A percentile compares a stretch with the other conserved stretches of the same genome.
These are phyloP conservation scores for Acanthopagrus latus DNA, from an alignment of 2,797 vertebrate genomes.

Conservation along the genomic window DNA sequence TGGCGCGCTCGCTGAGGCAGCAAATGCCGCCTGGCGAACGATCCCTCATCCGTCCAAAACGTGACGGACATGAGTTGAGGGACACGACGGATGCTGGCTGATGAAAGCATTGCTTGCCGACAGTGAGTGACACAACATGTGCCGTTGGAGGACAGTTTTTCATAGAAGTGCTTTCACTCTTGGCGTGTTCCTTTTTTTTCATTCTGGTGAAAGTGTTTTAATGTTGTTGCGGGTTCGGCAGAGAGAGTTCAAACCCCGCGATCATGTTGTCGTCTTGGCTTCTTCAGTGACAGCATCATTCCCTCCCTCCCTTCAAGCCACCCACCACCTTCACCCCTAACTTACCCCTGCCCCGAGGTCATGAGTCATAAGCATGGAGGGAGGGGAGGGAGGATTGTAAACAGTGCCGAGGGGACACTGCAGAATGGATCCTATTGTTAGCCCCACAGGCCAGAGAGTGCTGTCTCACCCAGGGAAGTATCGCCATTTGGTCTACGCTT, in stretches of 20 bases:
- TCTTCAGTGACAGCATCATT: slow-evolving; percentile 48
- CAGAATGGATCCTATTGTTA: slow-evolving; percentile 82
- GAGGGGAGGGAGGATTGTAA: slow-evolving; percentile 51
- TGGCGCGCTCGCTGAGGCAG: slow-evolving; percentile 56
- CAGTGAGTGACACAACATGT: slow-evolving; percentile 34
- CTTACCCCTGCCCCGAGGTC: slow-evolving; percentile 70
- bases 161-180: neutral
- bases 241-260: slow-evolving; percentile 20
- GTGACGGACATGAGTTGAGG: slow-evolving; percentile 28
- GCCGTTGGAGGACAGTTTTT: neutral
- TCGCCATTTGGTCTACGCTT: slow-evolving; percentile 64
- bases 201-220: slow-evolving; percentile 4
- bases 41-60: slow-evolving; percentile 57
- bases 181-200: slow-evolving; percentile 9
- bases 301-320: neutral
- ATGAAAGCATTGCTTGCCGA: slow-evolving; percentile 27
- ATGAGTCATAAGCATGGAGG: slow-evolving; percentile 69
- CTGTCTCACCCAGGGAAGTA: slow-evolving; percentile 69
- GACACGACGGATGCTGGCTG: slow-evolving; percentile 16
- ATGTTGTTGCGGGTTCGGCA: slow-evolving; percentile 8
- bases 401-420: slow-evolving; percentile 47
- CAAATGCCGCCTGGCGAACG: slow-evolving; percentile 60
- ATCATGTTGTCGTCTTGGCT: slow-evolving; percentile 58
- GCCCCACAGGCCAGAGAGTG: slow-evolving; percentile 70
- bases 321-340: slow-evolving; percentile 62